Evolutionary conservation across 2,797 vertebrate species (phyloP), one percentile per base, ranked within the genome.

Genomic region (Melanotaenia parkinsoni): DNA sequence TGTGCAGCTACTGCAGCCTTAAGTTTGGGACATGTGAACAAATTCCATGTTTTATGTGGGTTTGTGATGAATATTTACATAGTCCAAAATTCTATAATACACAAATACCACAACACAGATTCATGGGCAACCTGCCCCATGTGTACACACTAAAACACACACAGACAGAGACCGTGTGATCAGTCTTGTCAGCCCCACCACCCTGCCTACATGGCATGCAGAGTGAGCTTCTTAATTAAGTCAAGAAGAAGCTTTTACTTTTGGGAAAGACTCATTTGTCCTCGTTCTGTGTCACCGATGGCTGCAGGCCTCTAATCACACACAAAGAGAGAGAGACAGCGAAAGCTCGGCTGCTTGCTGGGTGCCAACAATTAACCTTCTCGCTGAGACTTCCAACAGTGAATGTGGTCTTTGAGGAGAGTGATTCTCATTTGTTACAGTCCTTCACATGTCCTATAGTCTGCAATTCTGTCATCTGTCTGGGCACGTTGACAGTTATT

Each of bases 231-330:
- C 84, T 86, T 92, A 91, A 93, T 92, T 92, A 91, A 89, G 83
- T 89, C 62, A 64, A 86, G 88, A 86, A 85, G 79, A 90, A 86
- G 83, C 84, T 84, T 90, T 90, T 91, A 88, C 88, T 89, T 91
- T 88, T 89, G 82, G 87, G 88, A 91, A 73, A 60, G 79, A 81
- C 84, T 87, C 30, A 79, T 84, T 89, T 89, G 87, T 88, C 82
- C 77, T 84, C 71, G 77, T 85, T 85, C 80, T 78, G 82, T 70
- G 77, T 79, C 80, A 82, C 81, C 72, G 43, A 63, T 68, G 72
- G 83, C 83, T 85, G 74, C 63, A 72, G 79, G 82, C 83, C 76
- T 85, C 86, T 88, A 89, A 91, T 85, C 80, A 83, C 76, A 80
- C 82, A 56, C 32, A 71, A 28, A 43, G 58, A 70, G 9, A 53